phyloP scores from a whole-genome alignment of 1,140 invertebrate genomes.

The Anastrepha obliqua region DNA sequence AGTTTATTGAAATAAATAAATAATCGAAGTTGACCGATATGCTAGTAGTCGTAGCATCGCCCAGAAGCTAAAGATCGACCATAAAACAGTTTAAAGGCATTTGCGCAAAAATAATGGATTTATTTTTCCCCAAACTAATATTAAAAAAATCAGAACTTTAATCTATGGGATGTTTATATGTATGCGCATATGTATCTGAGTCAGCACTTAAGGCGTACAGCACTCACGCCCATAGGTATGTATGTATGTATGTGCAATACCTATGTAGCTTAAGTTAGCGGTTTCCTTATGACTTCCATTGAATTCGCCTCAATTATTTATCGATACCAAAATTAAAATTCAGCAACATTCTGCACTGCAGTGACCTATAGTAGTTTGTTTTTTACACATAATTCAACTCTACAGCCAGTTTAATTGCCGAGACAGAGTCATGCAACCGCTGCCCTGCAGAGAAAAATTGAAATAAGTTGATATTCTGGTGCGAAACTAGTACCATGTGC shows the following conservation, averaged over 20 bases:
- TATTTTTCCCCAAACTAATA: too few species aligned
- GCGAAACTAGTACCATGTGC: too few species aligned
- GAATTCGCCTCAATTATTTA: conserved; percentile 46
- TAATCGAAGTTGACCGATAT: too few species aligned
- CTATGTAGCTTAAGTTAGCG: not conserved
- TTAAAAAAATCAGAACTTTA: too few species aligned
- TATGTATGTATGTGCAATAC: not conserved
- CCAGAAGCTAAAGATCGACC: too few species aligned
- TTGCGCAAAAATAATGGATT: too few species aligned
- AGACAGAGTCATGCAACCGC: not conserved
- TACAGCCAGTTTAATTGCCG: conserved; percentile 24
- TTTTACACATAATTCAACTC: conserved; percentile 8
- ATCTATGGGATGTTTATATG: too few species aligned
- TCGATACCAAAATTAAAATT: conserved; percentile 44
- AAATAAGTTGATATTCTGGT: too few species aligned
- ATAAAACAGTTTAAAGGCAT: too few species aligned
- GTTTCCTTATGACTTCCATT: conserved; percentile 30
- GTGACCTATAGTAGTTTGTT: conserved; percentile 11
- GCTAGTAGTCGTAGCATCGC: too few species aligned
- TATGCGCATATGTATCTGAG: not conserved
- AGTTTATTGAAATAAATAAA: too few species aligned
- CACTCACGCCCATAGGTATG: not conserved
- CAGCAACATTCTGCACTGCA: conserved; percentile 26
- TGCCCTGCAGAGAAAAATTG: not conserved
- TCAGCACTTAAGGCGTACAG: not conserved